Conservation (phyloP, 2,888 invertebrate species). For the Ophonus ardosiacus region DNA sequence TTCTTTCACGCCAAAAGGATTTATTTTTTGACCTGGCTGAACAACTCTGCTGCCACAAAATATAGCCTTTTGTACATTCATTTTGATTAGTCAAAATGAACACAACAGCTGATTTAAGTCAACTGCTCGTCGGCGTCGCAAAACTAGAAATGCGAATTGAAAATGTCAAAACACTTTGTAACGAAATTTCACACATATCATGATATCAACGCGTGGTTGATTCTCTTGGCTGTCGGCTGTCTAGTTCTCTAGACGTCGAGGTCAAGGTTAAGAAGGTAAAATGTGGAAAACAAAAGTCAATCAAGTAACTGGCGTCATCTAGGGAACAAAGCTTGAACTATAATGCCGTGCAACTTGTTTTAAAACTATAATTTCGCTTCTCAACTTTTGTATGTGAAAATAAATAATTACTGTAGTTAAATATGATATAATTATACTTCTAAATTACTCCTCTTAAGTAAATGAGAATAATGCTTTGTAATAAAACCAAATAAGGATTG, state of each 20-base stretch:
- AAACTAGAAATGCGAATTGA: not conserved
- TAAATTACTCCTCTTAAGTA: conserved; percentile 25
- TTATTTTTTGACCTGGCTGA: conserved; percentile 49
- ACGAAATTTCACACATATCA: conserved; percentile 24
- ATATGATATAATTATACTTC: conserved; percentile 32
- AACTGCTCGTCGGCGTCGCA: not conserved
- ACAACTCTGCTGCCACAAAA: conserved; percentile 46
- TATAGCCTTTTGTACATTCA: conserved; percentile 61
- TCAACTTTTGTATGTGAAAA: conserved; percentile 29
- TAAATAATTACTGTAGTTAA: conserved; percentile 38
- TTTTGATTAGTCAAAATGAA: conserved; percentile 24
- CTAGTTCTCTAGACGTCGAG: not conserved
- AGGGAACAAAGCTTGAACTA: not conserved
- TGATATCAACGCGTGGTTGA: not conserved
- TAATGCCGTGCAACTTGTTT: conserved; percentile 20
- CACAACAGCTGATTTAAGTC: not conserved
- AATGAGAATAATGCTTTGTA: conserved; percentile 17
- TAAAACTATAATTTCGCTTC: conserved; percentile 2
- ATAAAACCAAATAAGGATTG: conserved; percentile 23
- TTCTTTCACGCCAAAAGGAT: conserved; percentile 58
- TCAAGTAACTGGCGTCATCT: conserved; percentile 13
- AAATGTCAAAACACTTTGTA: conserved; percentile 45
- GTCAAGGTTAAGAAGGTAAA: conserved; percentile 11
- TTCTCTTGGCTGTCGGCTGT: too few species aligned
- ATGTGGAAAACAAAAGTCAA: not conserved